Conservation (phyloP, 2,797 vertebrate species). For the Etheostoma nigrum region DNA sequence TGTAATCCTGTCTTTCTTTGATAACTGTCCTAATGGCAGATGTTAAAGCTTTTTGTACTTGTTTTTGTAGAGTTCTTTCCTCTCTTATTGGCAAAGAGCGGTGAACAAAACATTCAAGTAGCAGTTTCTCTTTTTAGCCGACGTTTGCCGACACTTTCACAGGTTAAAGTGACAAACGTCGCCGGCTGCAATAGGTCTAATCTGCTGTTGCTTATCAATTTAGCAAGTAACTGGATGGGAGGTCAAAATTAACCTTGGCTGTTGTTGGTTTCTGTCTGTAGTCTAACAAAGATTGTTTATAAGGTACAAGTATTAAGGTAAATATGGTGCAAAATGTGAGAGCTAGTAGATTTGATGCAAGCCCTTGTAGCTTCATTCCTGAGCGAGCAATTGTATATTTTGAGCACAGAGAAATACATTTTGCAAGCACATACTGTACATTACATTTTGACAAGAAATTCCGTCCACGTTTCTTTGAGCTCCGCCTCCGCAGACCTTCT, state of each 20-base stretch:
- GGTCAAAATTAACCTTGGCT: background rate
- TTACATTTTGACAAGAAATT: too few relatives aligned
- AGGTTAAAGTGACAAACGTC: background rate
- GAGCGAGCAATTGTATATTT: too few relatives aligned
- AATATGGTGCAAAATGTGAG: too few relatives aligned
- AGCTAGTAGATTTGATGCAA: too few relatives aligned
- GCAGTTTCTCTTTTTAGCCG: background rate
- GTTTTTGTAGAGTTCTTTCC: background rate
- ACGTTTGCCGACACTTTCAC: background rate
- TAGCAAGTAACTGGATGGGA: background rate
- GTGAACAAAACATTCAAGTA: background rate
- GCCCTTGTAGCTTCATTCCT: too few relatives aligned
- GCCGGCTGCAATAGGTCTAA: background rate
- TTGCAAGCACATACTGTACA: too few relatives aligned
- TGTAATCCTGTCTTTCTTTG: background rate
- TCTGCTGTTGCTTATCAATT: background rate
- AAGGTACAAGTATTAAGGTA: background rate
- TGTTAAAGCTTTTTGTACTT: background rate
- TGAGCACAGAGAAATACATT: too few relatives aligned
- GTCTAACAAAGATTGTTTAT: background rate
- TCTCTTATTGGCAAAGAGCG: too few relatives aligned
- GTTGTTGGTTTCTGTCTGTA: background rate
- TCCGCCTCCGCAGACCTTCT: too few relatives aligned
- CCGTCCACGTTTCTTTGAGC: too few relatives aligned
- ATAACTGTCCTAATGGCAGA: background rate